These are phyloP conservation scores for Heliothis virescens DNA, from an alignment of 1,140 invertebrate genomes.

Conservation along the genomic window DNA sequence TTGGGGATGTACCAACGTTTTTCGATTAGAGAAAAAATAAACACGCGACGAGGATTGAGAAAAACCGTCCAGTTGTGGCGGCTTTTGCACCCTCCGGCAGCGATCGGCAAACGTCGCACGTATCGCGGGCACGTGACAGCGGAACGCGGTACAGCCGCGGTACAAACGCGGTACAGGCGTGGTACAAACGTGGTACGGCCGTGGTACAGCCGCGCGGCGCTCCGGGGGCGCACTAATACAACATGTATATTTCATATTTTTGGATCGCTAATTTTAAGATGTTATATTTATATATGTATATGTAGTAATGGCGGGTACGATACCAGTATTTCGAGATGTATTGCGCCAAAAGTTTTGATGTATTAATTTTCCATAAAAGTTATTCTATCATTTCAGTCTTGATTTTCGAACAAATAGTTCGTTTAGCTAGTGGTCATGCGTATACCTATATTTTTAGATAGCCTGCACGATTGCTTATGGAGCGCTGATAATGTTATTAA, in stretches of 20 bases:
- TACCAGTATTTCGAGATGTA: conserved; percentile 84
- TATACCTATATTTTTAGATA: conserved; percentile 82
- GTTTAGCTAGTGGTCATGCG: conserved; percentile 85
- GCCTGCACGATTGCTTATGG: conserved; percentile 81
- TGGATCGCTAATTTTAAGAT: conserved; percentile 86
- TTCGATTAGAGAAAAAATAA: conserved; percentile 58
- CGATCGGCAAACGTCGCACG: conserved; percentile 72
- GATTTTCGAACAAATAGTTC: conserved; percentile 74
- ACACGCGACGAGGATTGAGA: conserved; percentile 80
- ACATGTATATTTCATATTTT: conserved; percentile 86
- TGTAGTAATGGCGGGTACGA: conserved; percentile 83
- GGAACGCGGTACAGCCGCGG: not conserved
- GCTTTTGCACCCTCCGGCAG: conserved; percentile 82
- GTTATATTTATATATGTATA: conserved; percentile 86
- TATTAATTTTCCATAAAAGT: conserved; percentile 83
- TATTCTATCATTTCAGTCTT: conserved; percentile 75
- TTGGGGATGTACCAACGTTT: conserved; percentile 43
- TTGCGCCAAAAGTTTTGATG: conserved; percentile 85
- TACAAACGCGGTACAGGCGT: not conserved
- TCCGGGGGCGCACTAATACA: conserved; percentile 82
- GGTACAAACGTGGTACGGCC: not conserved
- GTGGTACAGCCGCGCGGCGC: conserved; percentile 49
- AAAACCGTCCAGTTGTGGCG: conserved; percentile 84
- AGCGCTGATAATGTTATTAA: conserved; percentile 67
- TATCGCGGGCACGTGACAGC: conserved; percentile 62